Evolutionary conservation across 2,797 vertebrate species (phyloP).

Genomic region (Tenualosa ilisha): DNA sequence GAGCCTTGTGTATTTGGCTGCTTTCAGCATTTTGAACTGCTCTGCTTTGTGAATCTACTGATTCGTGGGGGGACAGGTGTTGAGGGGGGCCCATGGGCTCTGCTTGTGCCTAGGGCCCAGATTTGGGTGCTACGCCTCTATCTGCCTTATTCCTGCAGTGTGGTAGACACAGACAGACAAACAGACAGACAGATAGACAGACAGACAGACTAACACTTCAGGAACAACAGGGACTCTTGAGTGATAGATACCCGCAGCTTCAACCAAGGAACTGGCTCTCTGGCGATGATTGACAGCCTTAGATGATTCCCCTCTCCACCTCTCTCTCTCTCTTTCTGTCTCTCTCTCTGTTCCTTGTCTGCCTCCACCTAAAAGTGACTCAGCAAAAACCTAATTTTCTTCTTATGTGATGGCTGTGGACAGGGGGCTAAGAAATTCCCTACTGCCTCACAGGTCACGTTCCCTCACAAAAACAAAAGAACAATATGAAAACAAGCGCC

Average conservation of each 20-base stretch:
- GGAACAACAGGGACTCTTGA: slow-evolving; percentile 36
- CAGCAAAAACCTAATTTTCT: not conserved
- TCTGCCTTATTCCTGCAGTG: not conserved
- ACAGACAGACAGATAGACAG: not conserved
- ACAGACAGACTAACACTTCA: not conserved
- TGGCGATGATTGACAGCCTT: slow-evolving; percentile 66
- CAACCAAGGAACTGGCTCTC: slow-evolving; percentile 61
- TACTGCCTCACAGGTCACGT: not conserved
- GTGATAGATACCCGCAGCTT: slow-evolving; percentile 60
- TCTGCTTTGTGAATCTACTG: no score
- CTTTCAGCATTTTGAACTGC: no score
- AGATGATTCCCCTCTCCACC: slow-evolving; percentile 68
- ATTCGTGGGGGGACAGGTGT: no score
- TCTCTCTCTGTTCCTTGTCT: not conserved
- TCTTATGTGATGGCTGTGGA: not conserved
- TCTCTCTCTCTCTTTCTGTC: slow-evolving; percentile 21
- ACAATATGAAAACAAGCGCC: not conserved
- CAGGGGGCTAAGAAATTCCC: not conserved
- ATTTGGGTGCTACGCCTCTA: no score
- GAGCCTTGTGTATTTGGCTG: no score
- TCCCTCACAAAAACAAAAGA: not conserved
- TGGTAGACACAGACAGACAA: not conserved
- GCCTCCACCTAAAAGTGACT: not conserved
- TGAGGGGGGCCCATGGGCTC: no score
- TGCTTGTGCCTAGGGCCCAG: no score